Evolutionary conservation across 2,797 vertebrate species (phyloP).

Genomic region (Periophthalmus magnuspinnatus): DNA sequence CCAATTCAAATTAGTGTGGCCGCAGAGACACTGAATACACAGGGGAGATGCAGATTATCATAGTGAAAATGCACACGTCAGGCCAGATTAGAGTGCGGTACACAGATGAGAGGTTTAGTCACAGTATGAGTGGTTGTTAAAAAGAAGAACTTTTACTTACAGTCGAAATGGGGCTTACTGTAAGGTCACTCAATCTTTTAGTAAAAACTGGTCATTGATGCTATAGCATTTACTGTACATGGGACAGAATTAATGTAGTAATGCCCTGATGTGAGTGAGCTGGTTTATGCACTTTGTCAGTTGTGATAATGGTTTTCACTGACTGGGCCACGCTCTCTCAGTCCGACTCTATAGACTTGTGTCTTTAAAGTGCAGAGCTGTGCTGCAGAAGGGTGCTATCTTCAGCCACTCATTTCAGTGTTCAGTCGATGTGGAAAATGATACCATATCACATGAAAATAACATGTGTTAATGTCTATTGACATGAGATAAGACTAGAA

Average conservation of each 20-base stretch:
- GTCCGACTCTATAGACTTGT: too few relatives aligned
- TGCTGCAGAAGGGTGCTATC: too few relatives aligned
- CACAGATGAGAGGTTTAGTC: conserved; percentile 4
- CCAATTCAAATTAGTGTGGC: conserved; percentile 6
- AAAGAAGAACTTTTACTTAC: conserved; percentile 1
- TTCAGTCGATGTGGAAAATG: too few relatives aligned
- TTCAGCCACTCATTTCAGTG: too few relatives aligned
- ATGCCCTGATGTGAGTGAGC: not conserved
- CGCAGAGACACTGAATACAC: conserved; percentile 6
- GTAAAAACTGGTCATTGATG: not conserved
- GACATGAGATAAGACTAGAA: too few relatives aligned
- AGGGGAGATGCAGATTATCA: conserved; percentile 5
- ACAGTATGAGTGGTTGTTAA: conserved; percentile 1
- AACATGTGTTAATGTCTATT: too few relatives aligned
- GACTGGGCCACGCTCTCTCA: too few relatives aligned
- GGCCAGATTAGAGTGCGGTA: not conserved
- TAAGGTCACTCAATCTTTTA: too few relatives aligned
- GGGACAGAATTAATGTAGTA: not conserved
- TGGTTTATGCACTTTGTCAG: not conserved
- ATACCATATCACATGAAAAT: too few relatives aligned
- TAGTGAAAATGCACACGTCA: conserved; percentile 7
- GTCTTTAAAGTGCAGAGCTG: too few relatives aligned
- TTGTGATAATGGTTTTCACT: too few relatives aligned
- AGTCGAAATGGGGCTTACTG: not conserved
- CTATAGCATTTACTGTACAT: not conserved